Conservation (phyloP, 2,113 vertebrate genomes). For the Rhabdomys dilectus region DNA sequence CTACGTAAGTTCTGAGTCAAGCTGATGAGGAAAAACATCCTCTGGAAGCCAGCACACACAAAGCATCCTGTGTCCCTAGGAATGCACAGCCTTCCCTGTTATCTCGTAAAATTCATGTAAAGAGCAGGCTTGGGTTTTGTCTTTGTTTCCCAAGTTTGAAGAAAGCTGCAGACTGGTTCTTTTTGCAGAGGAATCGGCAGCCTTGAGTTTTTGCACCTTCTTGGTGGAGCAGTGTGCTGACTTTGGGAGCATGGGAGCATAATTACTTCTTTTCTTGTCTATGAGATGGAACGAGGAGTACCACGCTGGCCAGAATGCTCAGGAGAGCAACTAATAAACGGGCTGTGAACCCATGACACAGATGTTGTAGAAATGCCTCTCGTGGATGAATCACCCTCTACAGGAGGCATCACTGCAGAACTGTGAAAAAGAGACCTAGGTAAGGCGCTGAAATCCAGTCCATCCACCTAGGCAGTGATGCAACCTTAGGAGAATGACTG, state of each 20-base stretch:
- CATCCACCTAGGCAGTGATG: neutral
- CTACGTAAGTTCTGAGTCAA: neutral
- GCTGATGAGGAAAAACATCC: neutral
- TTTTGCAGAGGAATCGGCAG: neutral
- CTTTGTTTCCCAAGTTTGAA: neutral
- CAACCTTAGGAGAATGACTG: neutral
- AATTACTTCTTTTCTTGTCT: constrained; percentile 59
- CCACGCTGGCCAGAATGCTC: constrained; percentile 39
- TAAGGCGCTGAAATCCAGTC: neutral
- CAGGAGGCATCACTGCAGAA: neutral
- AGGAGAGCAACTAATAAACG: constrained; percentile 38
- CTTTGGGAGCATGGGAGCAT: neutral
- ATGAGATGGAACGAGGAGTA: constrained; percentile 30
- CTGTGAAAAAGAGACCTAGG: neutral
- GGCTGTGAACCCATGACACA: constrained; percentile 29
- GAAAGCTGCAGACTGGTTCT: neutral
- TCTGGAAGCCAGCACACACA: neutral
- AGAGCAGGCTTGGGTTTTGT: neutral
- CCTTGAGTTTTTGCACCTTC: constrained; percentile 23
- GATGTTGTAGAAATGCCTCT: constrained; percentile 21
- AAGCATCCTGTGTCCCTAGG: neutral
- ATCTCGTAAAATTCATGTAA: neutral
- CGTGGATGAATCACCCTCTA: constrained; percentile 12
- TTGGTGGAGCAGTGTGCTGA: constrained; percentile 31
- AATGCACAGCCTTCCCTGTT: neutral